Evolutionary conservation across 1,140 invertebrate genomes (phyloP), one percentile per base, ranked within the genome.

Genomic region (Aphelenchoides avenae): DNA sequence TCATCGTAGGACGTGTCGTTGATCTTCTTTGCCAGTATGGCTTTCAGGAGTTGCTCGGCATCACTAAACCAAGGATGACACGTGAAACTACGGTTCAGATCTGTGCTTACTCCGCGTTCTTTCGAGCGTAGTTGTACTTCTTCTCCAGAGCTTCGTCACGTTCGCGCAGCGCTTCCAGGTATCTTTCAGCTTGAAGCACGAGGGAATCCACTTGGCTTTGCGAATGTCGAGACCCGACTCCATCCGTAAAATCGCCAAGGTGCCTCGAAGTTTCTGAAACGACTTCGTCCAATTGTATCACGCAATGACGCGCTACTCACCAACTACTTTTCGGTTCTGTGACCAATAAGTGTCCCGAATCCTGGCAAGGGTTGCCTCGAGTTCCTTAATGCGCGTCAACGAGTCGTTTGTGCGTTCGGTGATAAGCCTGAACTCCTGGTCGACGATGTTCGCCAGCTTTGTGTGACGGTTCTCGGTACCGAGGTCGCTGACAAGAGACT

Each of bases 1-100:
- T 47, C 50, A 34, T 76, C 54, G 49, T 71, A 75, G 26, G 56
- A 48, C 7, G 64, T 75, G 9, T 73, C 66, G 50, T 75, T 72
- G 30, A 75, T 51, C 41, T 77, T 75, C 39, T 71, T 66, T 15
- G 61, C 50, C 20, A 61, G 29, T 3, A 75, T 73, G 26, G 67
- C 49, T 46, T 64, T 65, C 37, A 75, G 27, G 15, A 73, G 26
- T 11, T 57, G 47, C n/a, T 73, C 64, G 9, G 57, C 50, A 20
- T 70, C 56, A 43, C 63, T 65, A 39, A 49, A 66, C 42, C 9
- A 11, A 55, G 15, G 20, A 13, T 5, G 22, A 15, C 9, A 22
- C 51, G 33, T 9, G 18, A n/a, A 22, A 64, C 18, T 61, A 15
- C 20, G 22, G 29, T 52, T n/a, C 3, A 4, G 5, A 51, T 50